Conservation (phyloP, 2,888 invertebrate species). For the Drosophila lacicola region DNA sequence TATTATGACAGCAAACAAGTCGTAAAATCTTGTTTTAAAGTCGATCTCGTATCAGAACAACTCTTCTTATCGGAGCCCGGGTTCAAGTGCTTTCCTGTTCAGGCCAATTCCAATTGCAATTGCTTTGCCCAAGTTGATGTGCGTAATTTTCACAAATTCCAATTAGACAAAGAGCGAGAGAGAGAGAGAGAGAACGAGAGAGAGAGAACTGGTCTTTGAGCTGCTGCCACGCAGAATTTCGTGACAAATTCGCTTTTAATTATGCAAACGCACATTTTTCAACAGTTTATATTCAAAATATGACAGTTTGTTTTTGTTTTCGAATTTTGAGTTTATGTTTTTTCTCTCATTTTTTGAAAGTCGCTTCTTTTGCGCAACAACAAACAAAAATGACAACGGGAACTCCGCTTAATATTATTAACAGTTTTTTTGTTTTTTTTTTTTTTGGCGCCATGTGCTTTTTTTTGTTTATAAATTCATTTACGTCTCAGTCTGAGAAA, state of each 20-base stretch:
- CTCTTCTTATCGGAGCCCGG: slow-evolving; percentile 21
- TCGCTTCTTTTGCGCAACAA: slow-evolving; percentile 33
- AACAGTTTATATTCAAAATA: slow-evolving; percentile 37
- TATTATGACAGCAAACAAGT: slow-evolving; percentile 76
- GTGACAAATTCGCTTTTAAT: slow-evolving; percentile 67
- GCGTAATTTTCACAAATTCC: slow-evolving; percentile 36
- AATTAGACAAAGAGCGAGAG: slow-evolving; percentile 15
- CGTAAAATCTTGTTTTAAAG: slow-evolving; percentile 64
- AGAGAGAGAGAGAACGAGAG: not conserved
- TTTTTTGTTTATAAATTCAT: slow-evolving; percentile 57
- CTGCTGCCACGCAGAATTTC: slow-evolving; percentile 49
- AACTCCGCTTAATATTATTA: slow-evolving; percentile 47
- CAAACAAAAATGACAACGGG: slow-evolving; percentile 56
- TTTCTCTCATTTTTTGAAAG: slow-evolving; percentile 27
- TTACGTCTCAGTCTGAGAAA: slow-evolving; percentile 66
- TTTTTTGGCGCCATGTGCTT: slow-evolving; percentile 61
- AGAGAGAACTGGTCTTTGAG: slow-evolving; percentile 55
- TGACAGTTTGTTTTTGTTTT: slow-evolving; percentile 40
- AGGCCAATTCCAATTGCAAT: slow-evolving; percentile 10
- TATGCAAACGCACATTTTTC: slow-evolving; percentile 53
- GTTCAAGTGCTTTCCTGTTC: slow-evolving; percentile 43
- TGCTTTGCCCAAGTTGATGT: not conserved
- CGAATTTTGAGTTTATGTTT: not conserved
- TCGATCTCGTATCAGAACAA: slow-evolving; percentile 29
- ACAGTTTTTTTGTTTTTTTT: slow-evolving; percentile 31